Conservation (phyloP, 2,888 invertebrate species). For the Tolmerus cingulatus region DNA sequence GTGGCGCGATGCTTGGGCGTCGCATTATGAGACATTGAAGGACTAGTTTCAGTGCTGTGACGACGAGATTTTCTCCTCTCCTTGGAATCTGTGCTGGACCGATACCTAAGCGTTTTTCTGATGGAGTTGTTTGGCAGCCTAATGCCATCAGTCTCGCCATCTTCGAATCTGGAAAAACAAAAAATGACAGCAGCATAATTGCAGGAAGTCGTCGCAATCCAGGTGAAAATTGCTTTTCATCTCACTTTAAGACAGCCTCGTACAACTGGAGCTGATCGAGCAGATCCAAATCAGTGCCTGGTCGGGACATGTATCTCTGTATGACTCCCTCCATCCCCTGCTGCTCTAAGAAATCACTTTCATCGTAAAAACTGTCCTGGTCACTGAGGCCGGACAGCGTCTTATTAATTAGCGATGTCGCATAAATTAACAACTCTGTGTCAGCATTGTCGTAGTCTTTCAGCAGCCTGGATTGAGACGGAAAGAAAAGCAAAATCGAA, state of each 20-base stretch:
- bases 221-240: constrained; percentile 55
- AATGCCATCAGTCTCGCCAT: constrained; percentile 65
- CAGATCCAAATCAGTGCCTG: constrained; percentile 91
- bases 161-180: constrained; percentile 61
- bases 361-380: constrained; percentile 96
- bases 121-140: constrained; percentile 73
- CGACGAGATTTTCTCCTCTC: constrained; percentile 82
- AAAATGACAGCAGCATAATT: background rate
- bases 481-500: background rate
- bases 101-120: constrained; percentile 77
- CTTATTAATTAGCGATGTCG: constrained; percentile 95
- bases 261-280: constrained; percentile 94
- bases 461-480: constrained; percentile 69
- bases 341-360: constrained; percentile 94
- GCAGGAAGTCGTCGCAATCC: background rate
- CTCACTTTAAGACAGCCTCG: constrained; percentile 89
- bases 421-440: constrained; percentile 93
- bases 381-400: constrained; percentile 92
- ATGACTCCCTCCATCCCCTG: constrained; percentile 90
- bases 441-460: constrained; percentile 96
- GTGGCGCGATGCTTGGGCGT: constrained; percentile 58
- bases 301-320: constrained; percentile 88
- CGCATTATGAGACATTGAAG: constrained; percentile 59
- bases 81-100: constrained; percentile 69
- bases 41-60: constrained; percentile 75